phyloP scores from a whole-genome alignment of 2,797 vertebrate species.

The Mormyrops boulengeri region DNA sequence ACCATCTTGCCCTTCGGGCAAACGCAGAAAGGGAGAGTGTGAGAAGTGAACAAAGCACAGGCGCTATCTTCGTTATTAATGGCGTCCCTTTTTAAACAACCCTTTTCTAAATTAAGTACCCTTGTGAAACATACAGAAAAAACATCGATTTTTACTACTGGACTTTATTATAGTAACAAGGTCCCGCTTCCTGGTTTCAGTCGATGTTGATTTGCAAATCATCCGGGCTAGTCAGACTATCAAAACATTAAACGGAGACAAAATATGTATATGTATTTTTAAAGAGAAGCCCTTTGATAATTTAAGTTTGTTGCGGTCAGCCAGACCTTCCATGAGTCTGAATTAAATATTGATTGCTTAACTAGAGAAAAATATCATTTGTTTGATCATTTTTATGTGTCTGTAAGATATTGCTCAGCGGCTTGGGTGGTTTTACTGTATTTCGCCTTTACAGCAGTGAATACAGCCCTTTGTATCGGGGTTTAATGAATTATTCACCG shows the following conservation, averaged over 20 bases:
- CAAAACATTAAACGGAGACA: slow-evolving; percentile 18
- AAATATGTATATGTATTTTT: slow-evolving; percentile 30
- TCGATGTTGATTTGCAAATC: slow-evolving; percentile 22
- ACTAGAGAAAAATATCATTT: slow-evolving; percentile 17
- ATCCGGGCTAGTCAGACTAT: background rate
- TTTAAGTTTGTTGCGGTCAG: slow-evolving; percentile 29
- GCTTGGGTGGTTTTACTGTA: background rate
- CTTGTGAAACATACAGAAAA: slow-evolving; percentile 28
- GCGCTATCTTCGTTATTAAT: slow-evolving; percentile 4
- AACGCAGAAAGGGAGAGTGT: background rate
- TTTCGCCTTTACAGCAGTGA: slow-evolving; percentile 6
- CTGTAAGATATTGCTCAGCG: slow-evolving; percentile 18
- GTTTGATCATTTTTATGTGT: slow-evolving; percentile 31
- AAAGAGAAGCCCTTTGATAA: background rate
- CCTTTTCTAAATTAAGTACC: slow-evolving; percentile 23
- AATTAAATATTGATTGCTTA: slow-evolving; percentile 23
- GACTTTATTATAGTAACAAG: slow-evolving; percentile 33
- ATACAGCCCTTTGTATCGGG: slow-evolving; percentile 5
- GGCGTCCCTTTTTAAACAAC: slow-evolving; percentile 8
- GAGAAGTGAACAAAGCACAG: slow-evolving; percentile 29
- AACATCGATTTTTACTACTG: slow-evolving; percentile 34
- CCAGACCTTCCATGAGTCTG: slow-evolving; percentile 22
- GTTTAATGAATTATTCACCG: slow-evolving; percentile 34
- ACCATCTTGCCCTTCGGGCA: background rate
- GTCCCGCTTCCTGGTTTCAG: slow-evolving; percentile 26